Conservation (phyloP, 1,140 invertebrate genomes). For the Leucophenga varia region DNA sequence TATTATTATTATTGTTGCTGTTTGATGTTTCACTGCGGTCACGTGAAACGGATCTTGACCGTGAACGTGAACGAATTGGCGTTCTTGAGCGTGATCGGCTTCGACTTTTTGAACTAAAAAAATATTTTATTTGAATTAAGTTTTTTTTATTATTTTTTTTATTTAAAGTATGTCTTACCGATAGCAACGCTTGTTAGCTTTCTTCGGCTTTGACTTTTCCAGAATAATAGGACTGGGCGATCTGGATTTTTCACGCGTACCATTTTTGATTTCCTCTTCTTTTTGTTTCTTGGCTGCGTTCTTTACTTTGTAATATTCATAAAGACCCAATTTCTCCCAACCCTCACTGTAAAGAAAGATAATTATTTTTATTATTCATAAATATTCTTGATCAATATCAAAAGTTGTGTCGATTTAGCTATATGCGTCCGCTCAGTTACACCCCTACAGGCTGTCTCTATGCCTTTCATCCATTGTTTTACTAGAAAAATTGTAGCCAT, state of each 20-base stretch:
- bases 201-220: constrained; percentile 66
- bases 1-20: constrained; percentile 21
- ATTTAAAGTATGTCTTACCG: constrained; percentile 22
- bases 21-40: constrained; percentile 16
- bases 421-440: too few relatives aligned
- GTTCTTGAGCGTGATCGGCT: constrained; percentile 57
- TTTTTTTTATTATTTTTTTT: too few relatives aligned
- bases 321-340: constrained; percentile 95
- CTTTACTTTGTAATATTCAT: constrained; percentile 97
- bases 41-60: constrained; percentile 61
- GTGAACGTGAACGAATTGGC: constrained; percentile 35
- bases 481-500: too few relatives aligned
- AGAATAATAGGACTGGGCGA: constrained; percentile 77
- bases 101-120: constrained; percentile 60
- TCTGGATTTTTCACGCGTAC: constrained; percentile 69
- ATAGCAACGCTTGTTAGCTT: constrained; percentile 45
- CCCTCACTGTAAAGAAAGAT: constrained; percentile 75
- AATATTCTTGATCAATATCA: too few relatives aligned
- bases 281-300: constrained; percentile 86
- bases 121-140: not conserved
- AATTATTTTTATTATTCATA: too few relatives aligned
- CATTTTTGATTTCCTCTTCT: constrained; percentile 77
- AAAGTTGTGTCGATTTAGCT: too few relatives aligned
- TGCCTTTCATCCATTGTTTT: too few relatives aligned
- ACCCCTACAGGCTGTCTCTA: too few relatives aligned